Evolutionary conservation across 1,140 invertebrate species (phyloP), one percentile per base, ranked within the genome.

Genomic region (Cydia fagiglandana): DNA sequence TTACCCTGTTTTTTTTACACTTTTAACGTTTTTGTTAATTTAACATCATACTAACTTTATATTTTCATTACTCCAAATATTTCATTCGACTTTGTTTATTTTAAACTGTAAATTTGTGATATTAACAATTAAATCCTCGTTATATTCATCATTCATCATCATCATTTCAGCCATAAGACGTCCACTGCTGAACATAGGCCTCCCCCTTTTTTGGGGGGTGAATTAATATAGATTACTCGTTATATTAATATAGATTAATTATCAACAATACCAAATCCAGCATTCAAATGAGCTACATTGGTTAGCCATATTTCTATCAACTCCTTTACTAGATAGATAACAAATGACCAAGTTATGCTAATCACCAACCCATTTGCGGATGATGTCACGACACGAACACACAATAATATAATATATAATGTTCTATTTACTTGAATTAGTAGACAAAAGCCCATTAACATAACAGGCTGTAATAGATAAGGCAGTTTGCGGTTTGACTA

Each of bases 371-470:
- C 56, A 61, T 61, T 61, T 24, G 56, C 56, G 56, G 56, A 24
- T 61, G 56, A 61, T 61, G 56, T 61, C 56, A 61, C 20, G 56
- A 20, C 56, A 61, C 20, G 56, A 61, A 20, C 56, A 24, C 6
- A 34, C 47, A 41, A 41, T 41, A 41, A 50, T n/a, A 50, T 50
- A 61, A 24, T 61, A 61, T 24, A 12, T 61, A 61, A 61, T 61
- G 56, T 61, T 61, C 56, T 61, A 61, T 61, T 61, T 61, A 61
- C 56, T 61, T 24, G 53, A 56, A 56, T 56, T 56, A 56, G 53
- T 56, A 56, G 53, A 56, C 53, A 56, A 56, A 56, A 56, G 53
- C 53, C 53, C 4, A 56, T 56, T 56, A 17, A 17, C 53, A 56
- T 56, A 20, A 20, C 53, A 7, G n/a, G 53, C 53, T 56, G 53